phyloP scores from a whole-genome alignment of 2,888 invertebrate species.

The Phaonia tiefii region DNA sequence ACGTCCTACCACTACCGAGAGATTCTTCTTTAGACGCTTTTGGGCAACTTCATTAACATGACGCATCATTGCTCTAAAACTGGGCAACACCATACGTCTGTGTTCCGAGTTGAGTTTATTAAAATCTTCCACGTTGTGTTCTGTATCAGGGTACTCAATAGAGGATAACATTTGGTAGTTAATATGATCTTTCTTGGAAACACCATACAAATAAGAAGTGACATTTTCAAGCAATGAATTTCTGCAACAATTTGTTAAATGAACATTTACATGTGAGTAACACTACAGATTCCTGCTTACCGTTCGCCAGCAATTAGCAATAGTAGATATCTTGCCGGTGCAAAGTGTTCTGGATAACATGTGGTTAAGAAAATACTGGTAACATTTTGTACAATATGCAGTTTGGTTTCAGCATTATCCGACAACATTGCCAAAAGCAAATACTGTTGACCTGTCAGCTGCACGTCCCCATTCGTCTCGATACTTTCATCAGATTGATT shows the following conservation, averaged over 20 bases:
- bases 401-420: slow-evolving; percentile 88
- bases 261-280: background rate
- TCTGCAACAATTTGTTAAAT: slow-evolving; percentile 65
- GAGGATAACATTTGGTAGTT: slow-evolving; percentile 80
- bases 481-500: slow-evolving; percentile 70
- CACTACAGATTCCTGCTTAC: slow-evolving; percentile 81
- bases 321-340: slow-evolving; percentile 90
- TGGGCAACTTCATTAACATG: slow-evolving; percentile 87
- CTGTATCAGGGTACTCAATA: slow-evolving; percentile 79
- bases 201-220: slow-evolving; percentile 84
- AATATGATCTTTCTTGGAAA: slow-evolving; percentile 83
- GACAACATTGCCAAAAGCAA: slow-evolving; percentile 85
- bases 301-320: slow-evolving; percentile 91
- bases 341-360: slow-evolving; percentile 91
- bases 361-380: slow-evolving; percentile 90
- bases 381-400: slow-evolving; percentile 90
- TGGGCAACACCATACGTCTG: slow-evolving; percentile 83
- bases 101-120: slow-evolving; percentile 78
- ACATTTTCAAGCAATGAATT: slow-evolving; percentile 79
- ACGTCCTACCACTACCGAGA: slow-evolving; percentile 84
- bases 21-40: slow-evolving; percentile 83
- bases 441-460: slow-evolving; percentile 77
- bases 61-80: slow-evolving; percentile 87
- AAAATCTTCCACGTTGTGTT: slow-evolving; percentile 71
- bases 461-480: slow-evolving; percentile 78